phyloP scores from a whole-genome alignment of 2,797 vertebrate species.

The Geotrypetes seraphini region DNA sequence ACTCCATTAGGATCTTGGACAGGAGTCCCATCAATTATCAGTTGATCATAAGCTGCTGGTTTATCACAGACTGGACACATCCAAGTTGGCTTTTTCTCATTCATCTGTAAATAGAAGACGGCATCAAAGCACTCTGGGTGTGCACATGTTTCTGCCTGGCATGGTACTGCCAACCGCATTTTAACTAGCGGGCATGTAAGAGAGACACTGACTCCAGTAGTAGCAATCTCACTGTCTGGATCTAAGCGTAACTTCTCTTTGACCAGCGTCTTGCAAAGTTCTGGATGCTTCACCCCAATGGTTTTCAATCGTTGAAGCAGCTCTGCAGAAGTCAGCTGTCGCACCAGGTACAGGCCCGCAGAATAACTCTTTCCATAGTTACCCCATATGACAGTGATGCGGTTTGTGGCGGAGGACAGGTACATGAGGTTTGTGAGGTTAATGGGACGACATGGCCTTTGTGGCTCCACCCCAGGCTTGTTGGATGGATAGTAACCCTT shows the following conservation, averaged over 20 bases:
- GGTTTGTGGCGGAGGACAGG: conserved; percentile 83
- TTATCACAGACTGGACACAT: conserved; percentile 96
- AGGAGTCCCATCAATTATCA: conserved; percentile 92
- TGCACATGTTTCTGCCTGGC: conserved; percentile 87
- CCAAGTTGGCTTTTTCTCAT: conserved; percentile 98
- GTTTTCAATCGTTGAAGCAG: conserved; percentile 88
- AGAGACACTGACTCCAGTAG: conserved; percentile 90
- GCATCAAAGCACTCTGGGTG: conserved; percentile 97
- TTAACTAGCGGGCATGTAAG: conserved; percentile 98
- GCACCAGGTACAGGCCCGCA: conserved; percentile 85
- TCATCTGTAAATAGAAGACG: conserved; percentile 98
- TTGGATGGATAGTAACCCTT: conserved; percentile 98
- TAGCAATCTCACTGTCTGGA: conserved; percentile 94
- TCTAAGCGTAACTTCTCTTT: conserved; percentile 94
- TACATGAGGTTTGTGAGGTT: conserved; percentile 97
- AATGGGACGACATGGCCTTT: conserved; percentile 90
- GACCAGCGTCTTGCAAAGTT: conserved; percentile 90
- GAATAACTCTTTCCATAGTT: conserved; percentile 98
- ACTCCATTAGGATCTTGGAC: conserved; percentile 89
- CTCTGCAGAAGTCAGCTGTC: conserved; percentile 86
- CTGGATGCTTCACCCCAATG: conserved; percentile 85
- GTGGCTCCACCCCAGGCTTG: conserved; percentile 94
- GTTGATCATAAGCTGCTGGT: conserved; percentile 88
- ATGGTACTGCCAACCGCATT: conserved; percentile 92
- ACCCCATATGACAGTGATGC: conserved; percentile 92